Conservation (phyloP, 2,113 vertebrate species). For the Hiodon alosoides region DNA sequence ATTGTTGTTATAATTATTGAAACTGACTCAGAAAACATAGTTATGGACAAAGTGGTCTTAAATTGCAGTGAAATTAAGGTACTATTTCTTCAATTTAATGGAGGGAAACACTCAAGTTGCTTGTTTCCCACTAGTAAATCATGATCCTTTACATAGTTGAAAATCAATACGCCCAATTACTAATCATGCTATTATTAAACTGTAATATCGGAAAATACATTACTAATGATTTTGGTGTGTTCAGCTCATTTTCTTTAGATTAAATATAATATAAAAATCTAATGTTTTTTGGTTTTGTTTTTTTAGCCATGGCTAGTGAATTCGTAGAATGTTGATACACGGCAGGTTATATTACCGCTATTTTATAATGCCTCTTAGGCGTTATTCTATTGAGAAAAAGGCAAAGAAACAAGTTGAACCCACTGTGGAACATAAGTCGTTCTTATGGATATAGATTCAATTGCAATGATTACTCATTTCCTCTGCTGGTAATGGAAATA, state of each 20-base stretch:
- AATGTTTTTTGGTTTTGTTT: background rate
- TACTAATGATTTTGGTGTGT: background rate
- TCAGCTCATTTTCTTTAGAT: background rate
- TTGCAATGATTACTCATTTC: slow-evolving; percentile 5
- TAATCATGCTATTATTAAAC: background rate
- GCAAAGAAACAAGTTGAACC: background rate
- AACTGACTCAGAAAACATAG: background rate
- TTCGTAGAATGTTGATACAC: too few species aligned
- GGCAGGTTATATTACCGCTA: slow-evolving; percentile 7
- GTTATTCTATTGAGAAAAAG: too few species aligned
- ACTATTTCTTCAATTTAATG: too few species aligned
- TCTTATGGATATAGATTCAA: slow-evolving; percentile 5
- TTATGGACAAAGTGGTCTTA: background rate
- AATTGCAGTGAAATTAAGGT: too few species aligned
- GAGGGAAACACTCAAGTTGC: too few species aligned
- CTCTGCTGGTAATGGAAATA: slow-evolving; percentile 14
- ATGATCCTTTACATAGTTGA: too few species aligned
- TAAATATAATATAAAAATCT: background rate
- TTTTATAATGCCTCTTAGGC: background rate
- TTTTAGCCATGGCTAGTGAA: too few species aligned
- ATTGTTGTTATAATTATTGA: background rate
- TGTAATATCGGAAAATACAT: background rate
- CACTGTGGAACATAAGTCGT: slow-evolving; percentile 6
- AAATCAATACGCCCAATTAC: too few species aligned
- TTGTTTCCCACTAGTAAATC: too few species aligned